A percentile compares a stretch with the other conserved stretches of the same genome.
phyloP scores from a whole-genome alignment of 37 sponge, comb jelly and placozoan species.

The Geodia barretti region DNA sequence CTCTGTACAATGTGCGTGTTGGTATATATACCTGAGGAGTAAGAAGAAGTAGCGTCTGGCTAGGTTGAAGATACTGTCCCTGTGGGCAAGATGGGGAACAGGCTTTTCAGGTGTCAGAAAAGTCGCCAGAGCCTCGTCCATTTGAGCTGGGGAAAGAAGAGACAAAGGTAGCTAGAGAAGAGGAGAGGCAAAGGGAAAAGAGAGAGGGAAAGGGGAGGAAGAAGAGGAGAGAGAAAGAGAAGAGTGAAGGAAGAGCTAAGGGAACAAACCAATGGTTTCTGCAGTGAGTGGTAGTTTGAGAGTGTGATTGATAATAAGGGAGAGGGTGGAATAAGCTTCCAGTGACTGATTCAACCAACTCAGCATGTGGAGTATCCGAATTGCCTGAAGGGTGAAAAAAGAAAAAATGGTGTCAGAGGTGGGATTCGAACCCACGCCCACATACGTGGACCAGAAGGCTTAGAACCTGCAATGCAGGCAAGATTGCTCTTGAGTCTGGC shows the following conservation, averaged over 20 bases:
- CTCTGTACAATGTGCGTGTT: not conserved
- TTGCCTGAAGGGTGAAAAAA: not conserved
- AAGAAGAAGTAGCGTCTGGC: slow-evolving; percentile 62
- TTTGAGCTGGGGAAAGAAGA: slow-evolving; percentile 40
- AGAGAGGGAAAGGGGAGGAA: too few relatives aligned
- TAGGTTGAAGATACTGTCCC: slow-evolving; percentile 30
- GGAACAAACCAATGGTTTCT: slow-evolving; percentile 55
- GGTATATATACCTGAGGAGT: slow-evolving; percentile 42
- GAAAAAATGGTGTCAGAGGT: slow-evolving; percentile 97
- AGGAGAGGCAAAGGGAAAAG: too few relatives aligned
- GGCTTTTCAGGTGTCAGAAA: slow-evolving; percentile 40
- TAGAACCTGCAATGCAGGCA: slow-evolving; percentile 60
- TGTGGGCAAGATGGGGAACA: slow-evolving; percentile 13
- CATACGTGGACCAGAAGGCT: slow-evolving; percentile 99
- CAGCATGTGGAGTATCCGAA: not conserved
- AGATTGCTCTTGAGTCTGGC: slow-evolving; percentile 97
- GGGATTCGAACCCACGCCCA: slow-evolving; percentile 99
- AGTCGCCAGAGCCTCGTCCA: slow-evolving; percentile 54
- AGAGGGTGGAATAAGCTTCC: slow-evolving; percentile 10
- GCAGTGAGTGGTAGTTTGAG: slow-evolving; percentile 53
- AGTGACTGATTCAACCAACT: not conserved
- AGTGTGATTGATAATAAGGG: slow-evolving; percentile 65
- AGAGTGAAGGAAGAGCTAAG: too few relatives aligned
- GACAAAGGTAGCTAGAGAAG: too few relatives aligned
- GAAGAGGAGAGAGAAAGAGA: too few relatives aligned